Conservation (phyloP, 1,140 invertebrate species). For the Bombus superbus region DNA sequence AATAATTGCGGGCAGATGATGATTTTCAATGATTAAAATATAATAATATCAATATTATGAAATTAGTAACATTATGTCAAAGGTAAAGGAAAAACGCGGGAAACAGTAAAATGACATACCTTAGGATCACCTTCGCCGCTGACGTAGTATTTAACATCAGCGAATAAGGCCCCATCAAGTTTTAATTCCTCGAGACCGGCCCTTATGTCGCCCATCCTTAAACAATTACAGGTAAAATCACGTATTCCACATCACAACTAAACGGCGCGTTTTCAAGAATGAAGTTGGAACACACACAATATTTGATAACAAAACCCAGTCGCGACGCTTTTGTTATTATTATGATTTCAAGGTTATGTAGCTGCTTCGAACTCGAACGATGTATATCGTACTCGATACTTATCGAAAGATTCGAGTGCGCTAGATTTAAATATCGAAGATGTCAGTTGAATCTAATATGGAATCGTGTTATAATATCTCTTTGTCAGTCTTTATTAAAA, state of each 20-base stretch:
- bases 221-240: slow-evolving; percentile 27
- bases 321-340: slow-evolving; percentile 75
- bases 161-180: slow-evolving; percentile 78
- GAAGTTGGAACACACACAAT: slow-evolving; percentile 36
- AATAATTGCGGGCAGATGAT: not conserved
- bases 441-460: not conserved
- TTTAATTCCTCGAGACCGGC: slow-evolving; percentile 81
- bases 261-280: not conserved
- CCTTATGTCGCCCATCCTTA: slow-evolving; percentile 80
- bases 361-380: slow-evolving; percentile 21
- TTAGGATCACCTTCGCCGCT: slow-evolving; percentile 87
- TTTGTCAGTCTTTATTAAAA: not conserved
- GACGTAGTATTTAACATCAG: slow-evolving; percentile 88
- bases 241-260: slow-evolving; percentile 59
- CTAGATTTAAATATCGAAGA: slow-evolving; percentile 20
- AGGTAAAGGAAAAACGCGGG: slow-evolving; percentile 54
- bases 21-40: not conserved
- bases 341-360: slow-evolving; percentile 69
- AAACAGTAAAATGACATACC: slow-evolving; percentile 78
- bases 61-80: slow-evolving; percentile 17
- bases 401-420: slow-evolving; percentile 30
- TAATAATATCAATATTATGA: not conserved
- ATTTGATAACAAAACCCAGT: slow-evolving; percentile 70
- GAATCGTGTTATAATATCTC: not conserved
- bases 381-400: slow-evolving; percentile 25